Conservation (phyloP, 2,113 vertebrate genomes). For the Macaca nemestrina region DNA sequence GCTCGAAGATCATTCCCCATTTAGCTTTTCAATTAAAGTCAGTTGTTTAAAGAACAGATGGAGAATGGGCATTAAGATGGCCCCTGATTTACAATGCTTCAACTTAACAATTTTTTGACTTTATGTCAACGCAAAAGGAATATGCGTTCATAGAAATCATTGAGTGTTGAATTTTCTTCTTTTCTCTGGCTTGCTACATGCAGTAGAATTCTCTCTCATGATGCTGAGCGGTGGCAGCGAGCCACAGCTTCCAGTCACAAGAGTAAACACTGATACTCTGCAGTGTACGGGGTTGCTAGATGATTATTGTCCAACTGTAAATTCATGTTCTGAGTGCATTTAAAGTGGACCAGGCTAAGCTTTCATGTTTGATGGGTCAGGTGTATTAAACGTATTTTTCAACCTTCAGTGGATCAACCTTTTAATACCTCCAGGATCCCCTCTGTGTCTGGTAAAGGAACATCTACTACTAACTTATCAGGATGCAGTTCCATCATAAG, state of each 20-base stretch:
- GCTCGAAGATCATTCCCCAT: background rate
- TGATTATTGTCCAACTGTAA: background rate
- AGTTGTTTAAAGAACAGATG: background rate
- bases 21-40: background rate
- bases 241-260: background rate
- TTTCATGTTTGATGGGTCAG: background rate
- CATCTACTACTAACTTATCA: background rate
- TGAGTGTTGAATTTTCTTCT: background rate
- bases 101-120: background rate
- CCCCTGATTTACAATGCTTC: background rate
- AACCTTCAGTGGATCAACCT: background rate
- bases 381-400: background rate
- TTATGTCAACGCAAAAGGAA: background rate
- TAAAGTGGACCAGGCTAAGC: background rate
- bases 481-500: background rate
- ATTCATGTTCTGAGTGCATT: background rate
- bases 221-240: background rate
- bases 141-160: background rate
- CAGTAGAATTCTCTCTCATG: accelerated
- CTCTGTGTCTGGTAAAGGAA: background rate
- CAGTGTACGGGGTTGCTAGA: background rate
- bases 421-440: background rate
- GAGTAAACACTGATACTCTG: background rate
- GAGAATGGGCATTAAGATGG: background rate
- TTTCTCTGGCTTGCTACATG: background rate